Evolutionary conservation across 2,797 vertebrate genomes (phyloP), one percentile per base, ranked within the genome.

Genomic region (Melanotaenia trifasciata): DNA sequence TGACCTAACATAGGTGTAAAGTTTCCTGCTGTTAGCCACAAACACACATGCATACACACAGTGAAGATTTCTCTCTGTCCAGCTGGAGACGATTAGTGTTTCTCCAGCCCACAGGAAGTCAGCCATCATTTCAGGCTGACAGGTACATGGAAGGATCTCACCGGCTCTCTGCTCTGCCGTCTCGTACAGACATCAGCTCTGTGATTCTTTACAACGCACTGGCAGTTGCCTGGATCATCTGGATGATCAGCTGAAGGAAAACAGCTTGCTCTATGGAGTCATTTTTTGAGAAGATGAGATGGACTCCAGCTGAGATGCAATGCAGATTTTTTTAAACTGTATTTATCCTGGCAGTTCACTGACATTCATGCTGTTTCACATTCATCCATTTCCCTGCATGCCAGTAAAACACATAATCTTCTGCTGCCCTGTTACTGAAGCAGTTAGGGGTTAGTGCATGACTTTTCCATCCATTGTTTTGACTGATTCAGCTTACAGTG

Each of bases 61-160:
- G 64, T 53, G 67, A 86, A 78, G 79, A 80, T 63, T 63, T 74
- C 74, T 58, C 84, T 32, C 87, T 7, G 0, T 93, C 90, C 96
- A 97, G 95, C 96, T 96, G 96, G 93, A 94, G 94, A 91, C 89
- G 92, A 96, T 97, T 97, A 96, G 90, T 84, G 92, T 94, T 95
- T 92, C 94, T 93, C 85, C 93, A 94, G 91, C 91, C 93, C 93
- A 93, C 96, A 96, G 96, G 97, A 98, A 98, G 96, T 96, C 94
- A 95, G 94, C 95, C 93, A 96, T 96, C 95, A 96, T 96, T 97
- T 96, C 94, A 93, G 85, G 93, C 92, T 97, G 96, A 96, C 96
- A 97, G 96, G 95, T 97, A 97, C 96, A 96, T 91, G 94, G 91
- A 95, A 74, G 90, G 93, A 96, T 95, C 93, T 90, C 93, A 87